phyloP scores from a whole-genome alignment of 2,888 invertebrate species.

The Nomada goodeniana region DNA sequence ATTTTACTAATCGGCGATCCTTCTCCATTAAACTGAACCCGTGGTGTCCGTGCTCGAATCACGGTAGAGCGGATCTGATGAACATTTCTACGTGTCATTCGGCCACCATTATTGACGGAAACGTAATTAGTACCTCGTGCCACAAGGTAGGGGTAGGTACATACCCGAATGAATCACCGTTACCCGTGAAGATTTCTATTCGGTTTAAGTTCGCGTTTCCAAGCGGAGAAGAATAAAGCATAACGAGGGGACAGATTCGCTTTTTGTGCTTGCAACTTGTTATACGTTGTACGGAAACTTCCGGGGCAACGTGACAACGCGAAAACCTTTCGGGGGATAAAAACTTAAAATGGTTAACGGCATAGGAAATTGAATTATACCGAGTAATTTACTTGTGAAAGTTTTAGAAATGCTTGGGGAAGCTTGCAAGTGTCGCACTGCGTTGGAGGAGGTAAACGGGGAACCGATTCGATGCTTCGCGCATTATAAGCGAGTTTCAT shows the following conservation, averaged over 20 bases:
- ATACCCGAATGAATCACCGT: conserved; percentile 45
- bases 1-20: conserved; percentile 40
- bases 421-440: background rate
- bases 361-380: conserved; percentile 39
- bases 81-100: conserved; percentile 34
- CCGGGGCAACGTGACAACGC: conserved; percentile 15
- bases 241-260: background rate
- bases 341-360: conserved; percentile 48
- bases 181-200: background rate
- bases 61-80: background rate
- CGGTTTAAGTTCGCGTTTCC: background rate
- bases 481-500: background rate
- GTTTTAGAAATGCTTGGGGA: background rate
- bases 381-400: conserved; percentile 2
- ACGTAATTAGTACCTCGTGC: conserved; percentile 42
- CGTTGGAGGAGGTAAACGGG: conserved; percentile 8
- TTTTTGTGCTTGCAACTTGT: conserved; percentile 46
- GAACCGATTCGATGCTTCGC: conserved; percentile 2
- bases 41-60: background rate
- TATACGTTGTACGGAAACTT: conserved; percentile 59
- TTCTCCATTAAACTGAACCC: conserved; percentile 43
- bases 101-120: conserved; percentile 21
- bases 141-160: too few species aligned
- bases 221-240: conserved; percentile 8
- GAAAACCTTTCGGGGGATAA: conserved; percentile 19